phyloP scores from a whole-genome alignment of 2,797 vertebrate genomes.

The Amphiprion clarkii region DNA sequence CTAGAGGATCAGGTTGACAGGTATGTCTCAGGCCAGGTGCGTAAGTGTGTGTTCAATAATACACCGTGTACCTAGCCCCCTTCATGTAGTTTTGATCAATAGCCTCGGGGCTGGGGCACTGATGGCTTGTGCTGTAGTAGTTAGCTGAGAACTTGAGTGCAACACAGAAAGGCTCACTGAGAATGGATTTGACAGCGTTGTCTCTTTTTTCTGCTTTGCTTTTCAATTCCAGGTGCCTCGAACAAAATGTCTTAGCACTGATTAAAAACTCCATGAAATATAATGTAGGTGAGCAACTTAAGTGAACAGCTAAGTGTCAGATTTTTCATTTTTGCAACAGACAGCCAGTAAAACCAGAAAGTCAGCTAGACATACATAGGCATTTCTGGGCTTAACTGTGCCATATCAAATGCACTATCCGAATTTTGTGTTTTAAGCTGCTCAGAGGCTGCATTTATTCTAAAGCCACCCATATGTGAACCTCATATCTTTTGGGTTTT shows the following conservation, averaged over 20 bases:
- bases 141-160: conserved; percentile 62
- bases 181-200: conserved; percentile 62
- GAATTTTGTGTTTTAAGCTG: not conserved
- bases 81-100: conserved; percentile 81
- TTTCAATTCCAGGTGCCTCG: conserved; percentile 29
- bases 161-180: conserved; percentile 55
- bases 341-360: not conserved
- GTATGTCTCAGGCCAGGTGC: conserved; percentile 63
- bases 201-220: conserved; percentile 34
- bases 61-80: conserved; percentile 56
- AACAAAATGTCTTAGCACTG: conserved; percentile 18
- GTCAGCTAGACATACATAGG: not conserved
- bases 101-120: conserved; percentile 67
- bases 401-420: not conserved
- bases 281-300: not conserved
- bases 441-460: not conserved
- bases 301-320: not conserved
- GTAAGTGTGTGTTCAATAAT: conserved; percentile 73
- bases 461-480: not conserved
- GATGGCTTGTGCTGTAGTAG: conserved; percentile 58
- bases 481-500: not conserved
- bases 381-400: not conserved
- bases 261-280: conserved; percentile 9
- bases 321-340: not conserved
- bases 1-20: conserved; percentile 61